Conservation (phyloP, 1,140 invertebrate genomes). For the honey bee (Apis mellifera) region Amel_HAv3.1 CM009933.2:3899501-3900000, state of each 20-base stretch:
- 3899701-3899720: slow-evolving; percentile 73
- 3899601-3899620: too few relatives aligned
- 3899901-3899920: too few relatives aligned
- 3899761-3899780: slow-evolving; percentile 67
- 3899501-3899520: too few relatives aligned
- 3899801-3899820: slow-evolving; percentile 68
- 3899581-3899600: slow-evolving; percentile 23
- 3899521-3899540: background rate
- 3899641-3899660: slow-evolving; percentile 21
- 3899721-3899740: slow-evolving; percentile 72
- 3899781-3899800: slow-evolving; percentile 67
- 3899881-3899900: slow-evolving; percentile 14
- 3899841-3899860: slow-evolving; percentile 27
- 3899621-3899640: slow-evolving; percentile 50
- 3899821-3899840: slow-evolving; percentile 16
- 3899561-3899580: too few relatives aligned
- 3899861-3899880: slow-evolving; percentile 56
- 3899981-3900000: too few relatives aligned
- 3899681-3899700: slow-evolving; percentile 62
- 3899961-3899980: too few relatives aligned
- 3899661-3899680: slow-evolving; percentile 40
- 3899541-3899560: background rate
- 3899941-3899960: too few relatives aligned
- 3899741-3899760: slow-evolving; percentile 69
- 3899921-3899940: too few relatives aligned